These are phyloP conservation scores for Drosophila nasuta DNA, from an alignment of 1,140 invertebrate species.

Conservation along the genomic window DNA sequence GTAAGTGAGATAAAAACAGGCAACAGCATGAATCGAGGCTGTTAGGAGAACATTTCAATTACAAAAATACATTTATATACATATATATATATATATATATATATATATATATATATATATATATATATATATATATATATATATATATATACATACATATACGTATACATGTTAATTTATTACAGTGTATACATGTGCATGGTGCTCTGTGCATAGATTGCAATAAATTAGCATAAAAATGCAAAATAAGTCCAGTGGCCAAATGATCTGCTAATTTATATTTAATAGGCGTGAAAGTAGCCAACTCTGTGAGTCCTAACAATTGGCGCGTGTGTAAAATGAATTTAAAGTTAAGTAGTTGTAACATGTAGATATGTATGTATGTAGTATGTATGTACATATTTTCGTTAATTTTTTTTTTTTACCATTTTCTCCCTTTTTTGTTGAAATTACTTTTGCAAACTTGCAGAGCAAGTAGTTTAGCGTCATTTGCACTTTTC, in stretches of 20 bases:
- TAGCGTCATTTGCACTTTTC: conserved; percentile 81
- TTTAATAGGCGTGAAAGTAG: conserved; percentile 76
- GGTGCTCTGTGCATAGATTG: conserved; percentile 28
- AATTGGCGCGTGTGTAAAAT: conserved; percentile 55
- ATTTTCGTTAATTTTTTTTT: conserved; percentile 15
- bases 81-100: too few species aligned
- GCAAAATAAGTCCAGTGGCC: conserved; percentile 26
- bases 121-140: too few species aligned
- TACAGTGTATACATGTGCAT: too few species aligned
- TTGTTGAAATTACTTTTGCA: conserved; percentile 72
- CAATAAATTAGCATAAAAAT: conserved; percentile 72
- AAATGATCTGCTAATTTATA: conserved; percentile 80
- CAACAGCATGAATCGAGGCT: neutral
- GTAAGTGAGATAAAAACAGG: conserved; percentile 56
- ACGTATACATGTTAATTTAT: too few species aligned
- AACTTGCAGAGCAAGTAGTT: conserved; percentile 81
- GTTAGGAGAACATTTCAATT: neutral
- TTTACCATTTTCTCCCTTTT: conserved; percentile 40
- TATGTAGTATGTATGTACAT: neutral
- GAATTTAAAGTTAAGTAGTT: conserved; percentile 56
- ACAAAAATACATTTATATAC: too few species aligned
- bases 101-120: too few species aligned
- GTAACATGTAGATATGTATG: conserved; percentile 45
- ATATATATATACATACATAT: too few species aligned
- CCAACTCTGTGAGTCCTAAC: conserved; percentile 53